A percentile compares a stretch with the other conserved stretches of the same genome.
Conservation (phyloP, 2,888 invertebrate genomes). For the Tetragnatha montana region DNA sequence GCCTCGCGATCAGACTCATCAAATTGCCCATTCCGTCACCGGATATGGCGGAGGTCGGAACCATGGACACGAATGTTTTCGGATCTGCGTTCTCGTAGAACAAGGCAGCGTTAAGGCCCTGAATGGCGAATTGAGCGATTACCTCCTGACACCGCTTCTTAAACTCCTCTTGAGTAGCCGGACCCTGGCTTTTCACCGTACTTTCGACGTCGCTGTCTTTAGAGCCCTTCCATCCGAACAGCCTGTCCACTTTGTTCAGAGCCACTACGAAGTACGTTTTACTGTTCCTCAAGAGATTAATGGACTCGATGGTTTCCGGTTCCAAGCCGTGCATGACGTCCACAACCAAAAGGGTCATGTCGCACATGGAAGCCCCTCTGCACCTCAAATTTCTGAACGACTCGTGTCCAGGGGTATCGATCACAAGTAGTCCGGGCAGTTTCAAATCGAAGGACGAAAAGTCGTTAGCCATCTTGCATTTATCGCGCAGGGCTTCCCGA, state of each 20-base stretch:
- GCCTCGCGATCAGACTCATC: slow-evolving; percentile 92
- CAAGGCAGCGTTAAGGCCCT: slow-evolving; percentile 95
- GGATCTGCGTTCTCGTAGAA: slow-evolving; percentile 97
- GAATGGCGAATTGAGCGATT: slow-evolving; percentile 94
- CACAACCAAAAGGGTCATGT: slow-evolving; percentile 98
- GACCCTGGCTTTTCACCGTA: slow-evolving; percentile 89
- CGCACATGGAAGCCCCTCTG: slow-evolving; percentile 98
- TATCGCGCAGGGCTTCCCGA: slow-evolving; percentile 94
- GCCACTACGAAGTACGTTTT: slow-evolving; percentile 99
- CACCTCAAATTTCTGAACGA: slow-evolving; percentile 97
- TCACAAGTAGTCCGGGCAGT: slow-evolving; percentile 96
- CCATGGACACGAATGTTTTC: slow-evolving; percentile 92
- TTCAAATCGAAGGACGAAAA: slow-evolving; percentile 86
- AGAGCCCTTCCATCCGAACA: slow-evolving; percentile 91
- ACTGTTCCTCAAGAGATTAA: slow-evolving; percentile 92
- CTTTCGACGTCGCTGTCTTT: slow-evolving; percentile 92
- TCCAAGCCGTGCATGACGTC: slow-evolving; percentile 99
- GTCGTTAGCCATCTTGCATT: slow-evolving; percentile 94
- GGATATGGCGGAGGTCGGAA: slow-evolving; percentile 97
- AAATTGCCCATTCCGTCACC: slow-evolving; percentile 99
- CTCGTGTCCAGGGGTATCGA: slow-evolving; percentile 99
- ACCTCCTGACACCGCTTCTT: slow-evolving; percentile 91
- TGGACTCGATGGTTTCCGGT: slow-evolving; percentile 98
- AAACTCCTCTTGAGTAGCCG: slow-evolving; percentile 94
- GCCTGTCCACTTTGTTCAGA: slow-evolving; percentile 87